A percentile compares a stretch with the other conserved stretches of the same genome.
Evolutionary conservation across 2,797 vertebrate genomes (phyloP).

Genomic region (Pseudopleuronectes americanus): DNA sequence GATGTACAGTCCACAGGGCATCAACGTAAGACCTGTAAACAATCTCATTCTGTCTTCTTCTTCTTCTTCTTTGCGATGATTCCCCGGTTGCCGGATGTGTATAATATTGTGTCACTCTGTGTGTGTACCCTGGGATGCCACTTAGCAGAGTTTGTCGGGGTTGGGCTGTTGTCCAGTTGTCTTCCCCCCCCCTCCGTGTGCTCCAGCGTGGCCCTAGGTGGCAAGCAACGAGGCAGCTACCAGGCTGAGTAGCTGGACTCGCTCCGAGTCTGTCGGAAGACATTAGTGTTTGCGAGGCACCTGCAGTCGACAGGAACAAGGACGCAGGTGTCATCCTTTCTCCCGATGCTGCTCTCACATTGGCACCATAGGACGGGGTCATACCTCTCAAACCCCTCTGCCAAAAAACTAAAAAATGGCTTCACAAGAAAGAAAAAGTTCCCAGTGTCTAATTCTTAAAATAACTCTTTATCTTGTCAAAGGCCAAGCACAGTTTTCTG

Average conservation of each 20-base stretch:
- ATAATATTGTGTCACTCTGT: conserved; percentile 35
- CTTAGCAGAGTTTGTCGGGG: conserved; percentile 84
- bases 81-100: conserved; percentile 75
- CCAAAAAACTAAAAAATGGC: conserved; percentile 14
- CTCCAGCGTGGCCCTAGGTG: conserved; percentile 85
- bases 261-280: conserved; percentile 87
- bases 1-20: conserved; percentile 99
- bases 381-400: conserved; percentile 29
- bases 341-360: conserved; percentile 52
- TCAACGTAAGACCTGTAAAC: conserved; percentile 95
- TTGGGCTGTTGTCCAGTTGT: conserved; percentile 87
- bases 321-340: conserved; percentile 89
- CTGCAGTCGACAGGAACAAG: conserved; percentile 88
- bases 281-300: conserved; percentile 88
- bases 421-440: conserved; percentile 34
- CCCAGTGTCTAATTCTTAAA: conserved; percentile 69
- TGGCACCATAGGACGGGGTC: conserved; percentile 58
- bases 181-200: conserved; percentile 47
- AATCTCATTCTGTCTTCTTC: conserved; percentile 65
- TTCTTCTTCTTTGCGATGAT: conserved; percentile 75
- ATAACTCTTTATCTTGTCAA: conserved; percentile 59
- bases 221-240: conserved; percentile 81
- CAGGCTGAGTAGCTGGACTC: conserved; percentile 85
- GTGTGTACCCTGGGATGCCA: conserved; percentile 74
- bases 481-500: conserved; percentile 46